Conservation (phyloP, 1,140 invertebrate genomes). For the Neodiprion lecontei region DNA sequence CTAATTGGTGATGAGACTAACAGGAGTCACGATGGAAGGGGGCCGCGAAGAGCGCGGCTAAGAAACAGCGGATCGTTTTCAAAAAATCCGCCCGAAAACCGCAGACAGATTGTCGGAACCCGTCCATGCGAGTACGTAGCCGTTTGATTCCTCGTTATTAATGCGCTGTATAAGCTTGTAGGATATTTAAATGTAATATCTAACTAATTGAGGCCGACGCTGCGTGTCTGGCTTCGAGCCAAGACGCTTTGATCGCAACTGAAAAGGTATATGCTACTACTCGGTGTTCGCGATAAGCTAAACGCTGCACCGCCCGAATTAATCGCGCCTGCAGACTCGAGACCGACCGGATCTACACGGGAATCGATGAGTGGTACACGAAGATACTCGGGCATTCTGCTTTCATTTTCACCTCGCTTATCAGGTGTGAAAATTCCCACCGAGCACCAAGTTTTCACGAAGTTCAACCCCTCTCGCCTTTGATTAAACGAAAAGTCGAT, state of each 20-base stretch:
- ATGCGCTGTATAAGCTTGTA: slow-evolving; percentile 37
- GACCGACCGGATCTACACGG: background rate
- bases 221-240: slow-evolving; percentile 42
- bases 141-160: slow-evolving; percentile 44
- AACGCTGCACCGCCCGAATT: slow-evolving; percentile 6
- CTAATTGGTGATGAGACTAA: background rate
- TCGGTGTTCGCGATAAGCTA: slow-evolving; percentile 9
- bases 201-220: slow-evolving; percentile 52
- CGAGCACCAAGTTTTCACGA: no score
- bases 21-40: background rate
- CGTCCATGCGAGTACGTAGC: slow-evolving; percentile 14
- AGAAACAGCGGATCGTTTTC: no score
- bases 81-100: no score
- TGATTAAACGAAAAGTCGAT: no score
- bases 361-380: background rate
- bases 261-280: slow-evolving; percentile 1
- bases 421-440: no score
- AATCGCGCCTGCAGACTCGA: background rate
- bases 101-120: no score
- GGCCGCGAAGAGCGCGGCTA: no score
- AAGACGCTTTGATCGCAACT: slow-evolving; percentile 45
- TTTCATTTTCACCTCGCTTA: no score
- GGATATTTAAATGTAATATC: slow-evolving; percentile 45
- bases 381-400: no score
- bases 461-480: no score